These are phyloP conservation scores for Drosophila chauvacae DNA, from an alignment of 1,140 invertebrate species.

Conservation along the genomic window DNA sequence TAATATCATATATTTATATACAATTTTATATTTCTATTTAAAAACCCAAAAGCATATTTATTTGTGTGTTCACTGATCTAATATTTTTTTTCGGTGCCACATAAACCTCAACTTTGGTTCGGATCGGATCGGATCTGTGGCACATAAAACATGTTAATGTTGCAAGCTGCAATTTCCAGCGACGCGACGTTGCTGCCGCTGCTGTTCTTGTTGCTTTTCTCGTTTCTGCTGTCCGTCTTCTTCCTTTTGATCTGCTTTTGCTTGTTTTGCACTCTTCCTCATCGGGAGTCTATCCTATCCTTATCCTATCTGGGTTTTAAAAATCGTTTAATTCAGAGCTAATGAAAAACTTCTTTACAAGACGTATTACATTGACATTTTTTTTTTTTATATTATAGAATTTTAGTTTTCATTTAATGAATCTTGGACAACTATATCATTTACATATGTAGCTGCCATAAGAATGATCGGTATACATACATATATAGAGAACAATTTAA, in stretches of 20 bases:
- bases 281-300: background rate
- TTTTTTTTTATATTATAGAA: too few species aligned
- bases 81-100: conserved; percentile 14
- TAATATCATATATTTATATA: background rate
- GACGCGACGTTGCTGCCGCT: conserved; percentile 16
- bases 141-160: conserved; percentile 77
- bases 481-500: too few species aligned
- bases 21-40: background rate
- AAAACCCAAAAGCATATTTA: background rate
- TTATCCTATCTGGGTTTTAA: background rate
- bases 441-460: too few species aligned
- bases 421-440: too few species aligned
- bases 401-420: too few species aligned
- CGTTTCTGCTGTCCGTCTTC: conserved; percentile 21
- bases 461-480: too few species aligned
- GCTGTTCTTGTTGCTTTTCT: conserved; percentile 9
- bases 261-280: conserved; percentile 21
- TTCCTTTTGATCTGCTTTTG: conserved; percentile 39
- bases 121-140: conserved; percentile 31
- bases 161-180: conserved; percentile 71
- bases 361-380: too few species aligned
- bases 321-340: background rate
- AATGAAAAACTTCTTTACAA: too few species aligned
- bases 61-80: background rate
- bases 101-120: conserved; percentile 19